phyloP scores from a whole-genome alignment of 2,888 invertebrate species.

The Drosophila nigricruria region DNA sequence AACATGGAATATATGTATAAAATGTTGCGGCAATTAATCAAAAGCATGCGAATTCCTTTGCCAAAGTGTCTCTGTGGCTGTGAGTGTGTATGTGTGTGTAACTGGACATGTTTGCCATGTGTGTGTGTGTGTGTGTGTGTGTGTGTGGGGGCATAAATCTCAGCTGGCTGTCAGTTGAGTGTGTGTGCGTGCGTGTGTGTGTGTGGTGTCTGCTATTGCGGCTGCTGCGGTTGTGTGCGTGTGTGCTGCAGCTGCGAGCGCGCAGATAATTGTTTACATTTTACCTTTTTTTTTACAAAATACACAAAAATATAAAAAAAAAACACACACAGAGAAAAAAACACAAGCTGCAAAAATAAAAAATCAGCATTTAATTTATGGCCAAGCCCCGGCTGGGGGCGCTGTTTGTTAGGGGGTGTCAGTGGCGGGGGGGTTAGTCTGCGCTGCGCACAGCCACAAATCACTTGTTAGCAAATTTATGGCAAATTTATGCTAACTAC shows the following conservation, averaged over 20 bases:
- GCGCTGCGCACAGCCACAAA: slow-evolving; percentile 65
- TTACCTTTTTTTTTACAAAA: slow-evolving; percentile 66
- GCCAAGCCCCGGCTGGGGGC: slow-evolving; percentile 27
- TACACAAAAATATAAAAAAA: slow-evolving; percentile 16
- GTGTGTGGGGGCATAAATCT: slow-evolving; percentile 73
- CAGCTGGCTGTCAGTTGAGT: slow-evolving; percentile 68
- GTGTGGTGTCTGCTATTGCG: slow-evolving; percentile 46
- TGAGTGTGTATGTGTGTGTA: slow-evolving; percentile 31
- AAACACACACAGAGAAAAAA: background rate
- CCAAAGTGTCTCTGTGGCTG: slow-evolving; percentile 56
- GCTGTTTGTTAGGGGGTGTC: slow-evolving; percentile 1
- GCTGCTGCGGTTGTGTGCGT: slow-evolving; percentile 49
- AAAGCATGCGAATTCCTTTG: slow-evolving; percentile 76
- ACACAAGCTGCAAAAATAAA: slow-evolving; percentile 62
- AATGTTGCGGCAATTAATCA: slow-evolving; percentile 82
- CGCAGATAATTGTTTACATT: slow-evolving; percentile 81
- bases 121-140: slow-evolving; percentile 34
- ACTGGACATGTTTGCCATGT: slow-evolving; percentile 23
- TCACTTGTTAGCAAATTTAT: slow-evolving; percentile 82
- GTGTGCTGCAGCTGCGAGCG: slow-evolving; percentile 62
- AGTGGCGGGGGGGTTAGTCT: background rate
- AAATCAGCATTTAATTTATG: slow-evolving; percentile 75
- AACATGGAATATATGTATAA: slow-evolving; percentile 51
- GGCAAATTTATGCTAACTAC: slow-evolving; percentile 82
- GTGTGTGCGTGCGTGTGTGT: slow-evolving; percentile 25